Evolutionary conservation across 2,113 vertebrate species (phyloP).

Genomic region (Cyanoliseus patagonus): DNA sequence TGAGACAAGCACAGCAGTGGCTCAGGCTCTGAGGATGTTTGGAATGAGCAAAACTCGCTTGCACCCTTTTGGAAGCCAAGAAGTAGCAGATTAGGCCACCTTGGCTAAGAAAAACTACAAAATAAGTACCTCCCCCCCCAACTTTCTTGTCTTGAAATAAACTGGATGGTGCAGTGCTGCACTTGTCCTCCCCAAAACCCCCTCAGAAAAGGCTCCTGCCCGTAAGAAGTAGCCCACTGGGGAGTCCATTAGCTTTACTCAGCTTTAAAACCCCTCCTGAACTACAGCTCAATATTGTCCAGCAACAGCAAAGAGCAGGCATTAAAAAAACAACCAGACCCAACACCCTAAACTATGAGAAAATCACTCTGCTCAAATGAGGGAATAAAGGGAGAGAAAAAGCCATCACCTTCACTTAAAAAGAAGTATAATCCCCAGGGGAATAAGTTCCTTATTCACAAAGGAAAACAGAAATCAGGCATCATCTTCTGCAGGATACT

Average conservation of each 20-base stretch:
- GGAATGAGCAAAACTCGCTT: not conserved
- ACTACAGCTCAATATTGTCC: not conserved
- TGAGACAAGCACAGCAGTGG: too few species aligned
- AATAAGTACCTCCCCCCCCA: not conserved
- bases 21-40: not conserved
- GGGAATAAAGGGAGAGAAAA: not conserved
- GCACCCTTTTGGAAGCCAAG: not conserved
- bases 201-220: not conserved
- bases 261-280: not conserved
- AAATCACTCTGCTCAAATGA: not conserved
- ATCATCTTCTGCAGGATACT: not conserved
- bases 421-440: not conserved
- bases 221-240: not conserved
- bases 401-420: not conserved
- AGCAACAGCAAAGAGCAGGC: not conserved
- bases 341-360: not conserved
- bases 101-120: not conserved
- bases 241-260: not conserved
- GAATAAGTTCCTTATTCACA: not conserved
- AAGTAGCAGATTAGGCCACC: not conserved
- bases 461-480: not conserved
- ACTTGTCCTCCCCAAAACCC: not conserved
- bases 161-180: rapidly evolving
- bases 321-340: not conserved
- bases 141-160: not conserved